Conservation (phyloP, 2,797 vertebrate genomes). For the Bovichtus variegatus region DNA sequence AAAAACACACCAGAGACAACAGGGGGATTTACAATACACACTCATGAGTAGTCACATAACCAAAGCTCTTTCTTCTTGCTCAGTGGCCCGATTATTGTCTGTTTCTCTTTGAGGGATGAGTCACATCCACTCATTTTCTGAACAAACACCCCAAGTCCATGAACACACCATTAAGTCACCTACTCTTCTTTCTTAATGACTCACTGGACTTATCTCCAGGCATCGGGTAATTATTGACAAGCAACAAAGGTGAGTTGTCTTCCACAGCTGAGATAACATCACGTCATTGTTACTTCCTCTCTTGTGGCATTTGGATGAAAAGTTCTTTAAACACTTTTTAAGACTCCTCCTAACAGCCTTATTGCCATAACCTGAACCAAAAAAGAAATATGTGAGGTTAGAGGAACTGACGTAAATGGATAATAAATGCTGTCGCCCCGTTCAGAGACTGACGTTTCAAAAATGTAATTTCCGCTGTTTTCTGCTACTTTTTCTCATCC, state of each 20-base stretch:
- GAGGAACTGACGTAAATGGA: background rate
- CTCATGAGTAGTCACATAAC: slow-evolving; percentile 63
- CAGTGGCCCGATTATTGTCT: slow-evolving; percentile 75
- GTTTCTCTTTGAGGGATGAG: slow-evolving; percentile 74
- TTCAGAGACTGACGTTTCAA: background rate
- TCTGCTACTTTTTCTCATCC: background rate
- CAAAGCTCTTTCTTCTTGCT: slow-evolving; percentile 75
- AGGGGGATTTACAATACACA: slow-evolving; percentile 65
- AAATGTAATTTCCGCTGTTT: background rate
- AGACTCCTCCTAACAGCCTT: slow-evolving; percentile 7
- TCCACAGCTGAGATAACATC: slow-evolving; percentile 64
- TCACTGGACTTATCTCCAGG: slow-evolving; percentile 47
- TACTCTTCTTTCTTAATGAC: slow-evolving; percentile 58
- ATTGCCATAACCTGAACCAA: slow-evolving; percentile 29
- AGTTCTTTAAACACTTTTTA: slow-evolving; percentile 18
- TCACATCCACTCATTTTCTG: slow-evolving; percentile 65
- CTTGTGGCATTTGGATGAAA: slow-evolving; percentile 41
- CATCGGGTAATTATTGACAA: slow-evolving; percentile 54
- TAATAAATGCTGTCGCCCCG: background rate
- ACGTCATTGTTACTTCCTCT: slow-evolving; percentile 31
- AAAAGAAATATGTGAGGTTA: slow-evolving; percentile 12
- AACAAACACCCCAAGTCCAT: slow-evolving; percentile 57
- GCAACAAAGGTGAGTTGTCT: slow-evolving; percentile 63
- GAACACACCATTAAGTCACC: slow-evolving; percentile 69
- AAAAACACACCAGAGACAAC: slow-evolving; percentile 61